Evolutionary conservation across 35 echinoderm and acorn worm genomes (phyloP), one percentile per base, ranked within the genome.

Genomic region (Holothuria glaberrima): DNA sequence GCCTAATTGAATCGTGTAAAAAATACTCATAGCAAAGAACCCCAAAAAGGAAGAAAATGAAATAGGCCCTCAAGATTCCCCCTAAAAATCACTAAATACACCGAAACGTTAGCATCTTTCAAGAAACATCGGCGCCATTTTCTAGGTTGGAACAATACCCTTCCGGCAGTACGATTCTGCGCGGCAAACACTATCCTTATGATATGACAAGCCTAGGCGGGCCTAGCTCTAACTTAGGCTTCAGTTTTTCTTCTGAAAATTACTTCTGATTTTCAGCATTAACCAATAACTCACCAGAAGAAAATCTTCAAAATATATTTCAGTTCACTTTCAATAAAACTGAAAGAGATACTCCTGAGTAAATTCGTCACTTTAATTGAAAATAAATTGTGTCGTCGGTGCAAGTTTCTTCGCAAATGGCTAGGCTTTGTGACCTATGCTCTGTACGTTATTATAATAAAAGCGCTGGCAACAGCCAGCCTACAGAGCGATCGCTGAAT

Each of bases 381-480:
- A 84, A 84, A 61, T 61, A 52, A 14, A 61, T 58, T 62, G 80
- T 63, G 80, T 84, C 80, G 80, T 84, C 80, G 26, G 25, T 84
- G 31, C 30, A 61, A 61, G 27, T 56, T 63, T 57, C 54, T 32
- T 25, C 13, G 80, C 33, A 61, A 84, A 57, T 31, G 26, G 80
- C 80, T 84, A 84, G 80, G 80, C 80, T 84, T 84, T 57, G 59
- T 84, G 80, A 84, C 80, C 80, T 84, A 84, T 84, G 80, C 80
- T 32, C 80, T 84, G n/a, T n/a, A n/a, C n/a, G 80, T 61, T 26
- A 61, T 61, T 63, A 84, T 84, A 84, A 30, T 59, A 58, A 58
- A 57, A 19, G 52, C 76, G 34, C 12, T 29, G 27, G 32, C 58
- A 30, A 25, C 59, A 84, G 29, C 61, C 79, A 22, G 50, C 18